Conservation (phyloP, 2,113 vertebrate species). For the Haemorhous mexicanus region DNA sequence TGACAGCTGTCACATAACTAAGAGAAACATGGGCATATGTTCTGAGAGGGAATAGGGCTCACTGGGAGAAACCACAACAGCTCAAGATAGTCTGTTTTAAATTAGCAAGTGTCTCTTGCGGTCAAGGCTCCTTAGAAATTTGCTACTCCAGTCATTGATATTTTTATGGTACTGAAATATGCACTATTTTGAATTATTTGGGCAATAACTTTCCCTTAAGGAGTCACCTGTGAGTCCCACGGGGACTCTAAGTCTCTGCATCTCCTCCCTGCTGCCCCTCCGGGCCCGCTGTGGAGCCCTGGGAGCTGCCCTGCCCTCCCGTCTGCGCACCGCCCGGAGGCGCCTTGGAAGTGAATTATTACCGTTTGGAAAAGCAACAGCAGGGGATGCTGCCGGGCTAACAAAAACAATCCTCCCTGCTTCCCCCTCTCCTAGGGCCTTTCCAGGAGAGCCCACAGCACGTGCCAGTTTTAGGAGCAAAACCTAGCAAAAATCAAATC, state of each 20-base stretch:
- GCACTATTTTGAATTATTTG: background rate
- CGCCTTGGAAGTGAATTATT: background rate
- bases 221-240: background rate
- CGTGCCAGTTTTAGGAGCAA: background rate
- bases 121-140: background rate
- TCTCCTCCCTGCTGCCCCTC: background rate
- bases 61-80: background rate
- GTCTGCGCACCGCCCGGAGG: fast-evolving
- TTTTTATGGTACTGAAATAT: background rate
- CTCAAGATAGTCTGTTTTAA: background rate
- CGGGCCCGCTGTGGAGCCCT: background rate
- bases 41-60: background rate
- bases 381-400: slow-evolving; percentile 22
- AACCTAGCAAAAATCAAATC: background rate
- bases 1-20: background rate
- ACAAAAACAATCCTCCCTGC: background rate
- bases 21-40: background rate
- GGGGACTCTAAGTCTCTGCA: background rate
- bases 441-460: background rate
- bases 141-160: background rate
- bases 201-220: background rate
- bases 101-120: background rate
- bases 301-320: background rate
- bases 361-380: background rate
- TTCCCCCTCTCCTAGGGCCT: background rate